Evolutionary conservation across 2,113 vertebrate species (phyloP).

Genomic region (Macaca nemestrina): DNA sequence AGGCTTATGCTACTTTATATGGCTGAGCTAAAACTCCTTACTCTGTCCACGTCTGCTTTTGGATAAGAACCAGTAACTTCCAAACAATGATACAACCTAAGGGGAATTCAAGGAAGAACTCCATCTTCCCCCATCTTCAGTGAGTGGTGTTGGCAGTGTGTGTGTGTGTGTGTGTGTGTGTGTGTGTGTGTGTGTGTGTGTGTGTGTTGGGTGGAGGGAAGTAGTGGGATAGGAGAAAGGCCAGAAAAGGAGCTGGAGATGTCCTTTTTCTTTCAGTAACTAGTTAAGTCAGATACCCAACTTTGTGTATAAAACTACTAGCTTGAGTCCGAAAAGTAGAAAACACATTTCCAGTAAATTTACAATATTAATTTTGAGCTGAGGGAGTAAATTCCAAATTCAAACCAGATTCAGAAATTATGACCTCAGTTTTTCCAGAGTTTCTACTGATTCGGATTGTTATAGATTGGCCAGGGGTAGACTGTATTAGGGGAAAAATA

Average conservation of each 20-base stretch:
- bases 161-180: background rate
- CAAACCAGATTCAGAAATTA: slow-evolving; percentile 65
- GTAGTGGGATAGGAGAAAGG: background rate
- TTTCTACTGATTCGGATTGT: slow-evolving; percentile 24
- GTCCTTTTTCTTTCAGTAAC: slow-evolving; percentile 35
- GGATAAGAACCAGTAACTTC: slow-evolving; percentile 53
- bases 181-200: background rate
- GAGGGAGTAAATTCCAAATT: slow-evolving; percentile 48
- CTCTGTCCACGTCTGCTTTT: slow-evolving; percentile 35
- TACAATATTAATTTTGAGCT: slow-evolving; percentile 45
- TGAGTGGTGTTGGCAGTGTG: background rate
- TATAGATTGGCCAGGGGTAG: slow-evolving; percentile 32
- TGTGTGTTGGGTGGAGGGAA: background rate
- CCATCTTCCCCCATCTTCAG: background rate
- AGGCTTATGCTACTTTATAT: slow-evolving; percentile 39
- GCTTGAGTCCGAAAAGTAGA: background rate
- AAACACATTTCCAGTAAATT: background rate
- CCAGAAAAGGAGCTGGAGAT: background rate
- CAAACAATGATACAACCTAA: slow-evolving; percentile 63
- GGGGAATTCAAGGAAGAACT: slow-evolving; percentile 51
- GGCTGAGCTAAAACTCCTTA: slow-evolving; percentile 34
- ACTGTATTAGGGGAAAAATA: background rate
- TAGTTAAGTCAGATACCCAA: slow-evolving; percentile 32
- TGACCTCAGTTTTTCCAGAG: slow-evolving; percentile 46
- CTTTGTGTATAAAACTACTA: background rate